A percentile compares a stretch with the other conserved stretches of the same genome.
phyloP scores from a whole-genome alignment of 2,113 vertebrate genomes.

The Tragelaphus buxtoni region DNA sequence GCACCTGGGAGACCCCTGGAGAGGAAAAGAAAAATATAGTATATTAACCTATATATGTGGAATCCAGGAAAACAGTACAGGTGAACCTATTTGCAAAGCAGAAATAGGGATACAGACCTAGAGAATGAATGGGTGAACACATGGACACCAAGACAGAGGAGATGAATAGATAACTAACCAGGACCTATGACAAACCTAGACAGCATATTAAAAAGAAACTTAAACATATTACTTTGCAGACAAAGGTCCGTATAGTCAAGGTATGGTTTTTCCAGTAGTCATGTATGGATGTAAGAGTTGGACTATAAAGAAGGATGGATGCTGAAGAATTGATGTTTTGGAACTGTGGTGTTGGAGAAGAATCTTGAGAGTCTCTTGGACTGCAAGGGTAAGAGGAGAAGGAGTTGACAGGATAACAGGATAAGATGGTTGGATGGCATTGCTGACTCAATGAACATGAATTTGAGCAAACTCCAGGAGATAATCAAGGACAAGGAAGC shows the following conservation, averaged over 20 bases:
- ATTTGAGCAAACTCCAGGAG: background rate
- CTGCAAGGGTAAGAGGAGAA: background rate
- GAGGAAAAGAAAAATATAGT: background rate
- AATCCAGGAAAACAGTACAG: background rate
- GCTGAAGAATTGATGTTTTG: background rate
- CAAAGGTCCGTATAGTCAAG: background rate
- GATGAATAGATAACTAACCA: background rate
- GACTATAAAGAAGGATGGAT: background rate
- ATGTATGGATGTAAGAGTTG: background rate
- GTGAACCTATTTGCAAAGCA: background rate
- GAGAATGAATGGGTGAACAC: background rate
- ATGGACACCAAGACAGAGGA: background rate
- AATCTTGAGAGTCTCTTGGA: background rate
- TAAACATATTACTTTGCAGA: background rate
- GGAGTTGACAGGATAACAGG: background rate
- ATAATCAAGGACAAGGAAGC: background rate
- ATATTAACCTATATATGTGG: background rate
- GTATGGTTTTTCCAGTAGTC: background rate
- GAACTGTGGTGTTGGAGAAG: background rate
- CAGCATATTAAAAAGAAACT: background rate
- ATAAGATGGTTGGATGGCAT: background rate
- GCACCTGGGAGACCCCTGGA: background rate
- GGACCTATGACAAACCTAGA: background rate
- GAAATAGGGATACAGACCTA: background rate
- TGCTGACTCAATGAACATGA: background rate